Percentiles rank a stretch among this genome's conserved stretches.
Evolutionary conservation across 2,113 vertebrate species (phyloP).

Genomic region (Solenodon paradoxus): DNA sequence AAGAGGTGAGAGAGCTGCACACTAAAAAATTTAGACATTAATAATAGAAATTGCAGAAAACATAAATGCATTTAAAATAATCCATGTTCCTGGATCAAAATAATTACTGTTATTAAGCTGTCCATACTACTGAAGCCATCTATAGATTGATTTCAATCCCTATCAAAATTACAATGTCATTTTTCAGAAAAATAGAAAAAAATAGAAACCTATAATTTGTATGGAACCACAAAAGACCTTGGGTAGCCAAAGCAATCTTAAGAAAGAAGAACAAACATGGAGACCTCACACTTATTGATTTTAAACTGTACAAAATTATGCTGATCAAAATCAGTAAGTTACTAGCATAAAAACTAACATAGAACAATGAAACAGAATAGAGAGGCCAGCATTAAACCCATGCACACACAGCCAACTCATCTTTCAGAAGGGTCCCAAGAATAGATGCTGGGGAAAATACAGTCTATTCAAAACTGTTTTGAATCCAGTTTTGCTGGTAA

Average conservation of each 20-base stretch:
- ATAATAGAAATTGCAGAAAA: background rate
- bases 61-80: background rate
- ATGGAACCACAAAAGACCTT: background rate
- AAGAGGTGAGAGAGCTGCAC: background rate
- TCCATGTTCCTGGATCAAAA: background rate
- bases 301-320: too few species aligned
- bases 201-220: background rate
- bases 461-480: background rate
- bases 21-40: background rate
- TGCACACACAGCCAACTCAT: background rate
- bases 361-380: too few species aligned
- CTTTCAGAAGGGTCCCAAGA: background rate
- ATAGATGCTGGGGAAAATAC: too few species aligned
- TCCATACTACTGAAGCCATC: background rate
- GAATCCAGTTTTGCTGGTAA: too few species aligned
- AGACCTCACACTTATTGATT: too few species aligned
- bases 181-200: background rate
- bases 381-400: background rate
- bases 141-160: background rate
- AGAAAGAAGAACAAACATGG: background rate
- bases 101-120: background rate
- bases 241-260: background rate
- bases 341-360: too few species aligned
- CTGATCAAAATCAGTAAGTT: too few species aligned
- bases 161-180: background rate